Evolutionary conservation across 2,113 vertebrate genomes (phyloP).

Genomic region (Seriola rivoliana): DNA sequence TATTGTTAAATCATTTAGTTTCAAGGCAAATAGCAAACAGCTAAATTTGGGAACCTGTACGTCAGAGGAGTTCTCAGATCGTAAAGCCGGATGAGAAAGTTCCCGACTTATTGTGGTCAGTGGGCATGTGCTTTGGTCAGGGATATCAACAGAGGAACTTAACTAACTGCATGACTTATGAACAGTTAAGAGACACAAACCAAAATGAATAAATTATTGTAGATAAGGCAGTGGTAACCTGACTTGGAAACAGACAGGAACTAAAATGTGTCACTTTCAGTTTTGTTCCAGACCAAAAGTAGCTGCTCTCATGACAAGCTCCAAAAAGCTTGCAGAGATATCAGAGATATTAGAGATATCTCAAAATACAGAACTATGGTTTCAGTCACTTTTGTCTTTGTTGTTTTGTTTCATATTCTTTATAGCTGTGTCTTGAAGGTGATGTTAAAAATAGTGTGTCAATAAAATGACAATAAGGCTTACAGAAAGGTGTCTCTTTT

Average conservation of each 20-base stretch:
- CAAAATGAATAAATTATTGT: not conserved
- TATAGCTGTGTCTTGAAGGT: not conserved
- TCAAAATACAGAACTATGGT: not conserved
- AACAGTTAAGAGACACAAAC: not conserved
- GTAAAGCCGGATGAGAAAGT: not conserved
- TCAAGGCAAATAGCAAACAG: constrained; percentile 1
- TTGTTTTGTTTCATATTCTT: not conserved
- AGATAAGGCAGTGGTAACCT: not conserved
- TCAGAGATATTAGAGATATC: not conserved
- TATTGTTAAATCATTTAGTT: constrained; percentile 24
- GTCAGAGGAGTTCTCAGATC: constrained; percentile 1
- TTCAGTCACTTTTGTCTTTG: not conserved
- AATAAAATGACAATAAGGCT: not conserved
- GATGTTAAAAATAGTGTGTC: not conserved
- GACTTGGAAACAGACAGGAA: not conserved
- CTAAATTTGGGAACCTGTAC: constrained; percentile 4
- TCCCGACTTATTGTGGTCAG: not conserved
- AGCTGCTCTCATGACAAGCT: not conserved
- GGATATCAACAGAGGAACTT: not conserved
- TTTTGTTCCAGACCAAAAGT: not conserved
- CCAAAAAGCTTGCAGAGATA: not conserved
- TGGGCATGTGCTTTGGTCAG: constrained; percentile 9
- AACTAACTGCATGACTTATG: constrained; percentile 3
- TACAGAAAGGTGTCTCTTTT: not conserved
- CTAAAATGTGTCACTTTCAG: not conserved